Evolutionary conservation across 2,888 invertebrate genomes (phyloP), one percentile per base, ranked within the genome.

Genomic region (Nemoura dubitans): DNA sequence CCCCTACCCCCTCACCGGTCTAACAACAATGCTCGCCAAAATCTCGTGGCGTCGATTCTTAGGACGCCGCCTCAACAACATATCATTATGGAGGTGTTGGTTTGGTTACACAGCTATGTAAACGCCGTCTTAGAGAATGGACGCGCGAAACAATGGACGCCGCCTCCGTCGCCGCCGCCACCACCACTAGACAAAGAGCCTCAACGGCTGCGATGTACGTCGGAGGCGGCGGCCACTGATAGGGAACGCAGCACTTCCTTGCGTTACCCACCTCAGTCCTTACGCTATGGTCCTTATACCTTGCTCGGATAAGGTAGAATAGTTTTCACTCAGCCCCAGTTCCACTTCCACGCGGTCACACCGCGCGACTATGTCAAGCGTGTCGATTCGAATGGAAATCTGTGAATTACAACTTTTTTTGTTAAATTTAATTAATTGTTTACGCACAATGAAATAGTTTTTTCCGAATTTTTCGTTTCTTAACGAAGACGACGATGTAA

Each of bases 41-140:
- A 78, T 78, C 78, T 78, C 78, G 25, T 16, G 78, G 28, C 78
- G 78, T 78, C 78, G 27, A 27, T 78, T 59, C 59, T 21, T 2
- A 21, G 16, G 78, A 78, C 26, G 78, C 26, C 27, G 16, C 0
- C 26, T 78, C 25, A 78, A 78, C 78, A 78, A 78, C 78, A 78
- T 78, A 78, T 78, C 28, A 78, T 78, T 28, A 78, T 78, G 28
- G 26, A 78, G 78, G 78, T 78, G 78, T 78, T 78, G 78, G 78
- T 78, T 27, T 78, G 28, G 78, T 78, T 28, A 78, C 78, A 78
- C 78, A 78, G 78, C 78, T 28, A 78, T 78, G 78, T 78, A 78
- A 78, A 78, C 78, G 21, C 16, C 36, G 36, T 59, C 2, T 59
- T 7, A 59, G 59, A 59, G 59, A 59, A 59, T 59, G 59, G 59